phyloP scores from a whole-genome alignment of 2,113 vertebrate genomes.

The Cepphus grylle region DNA sequence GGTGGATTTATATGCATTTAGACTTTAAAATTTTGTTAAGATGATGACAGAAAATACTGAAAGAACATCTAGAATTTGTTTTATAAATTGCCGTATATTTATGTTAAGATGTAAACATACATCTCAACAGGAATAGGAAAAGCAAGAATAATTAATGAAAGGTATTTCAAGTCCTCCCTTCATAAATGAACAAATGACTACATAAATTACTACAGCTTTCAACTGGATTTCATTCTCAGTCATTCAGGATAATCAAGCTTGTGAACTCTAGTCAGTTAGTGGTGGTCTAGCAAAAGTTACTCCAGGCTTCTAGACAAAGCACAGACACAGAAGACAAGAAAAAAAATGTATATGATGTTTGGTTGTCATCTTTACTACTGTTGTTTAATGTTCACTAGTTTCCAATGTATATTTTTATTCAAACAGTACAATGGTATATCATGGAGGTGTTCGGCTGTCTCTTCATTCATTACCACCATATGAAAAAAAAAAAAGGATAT shows the following conservation, averaged over 20 bases:
- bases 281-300: neutral
- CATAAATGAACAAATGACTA: neutral
- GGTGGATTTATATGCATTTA: neutral
- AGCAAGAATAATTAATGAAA: neutral
- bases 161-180: neutral
- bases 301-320: neutral
- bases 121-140: neutral
- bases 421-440: neutral
- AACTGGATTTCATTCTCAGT: neutral
- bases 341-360: neutral
- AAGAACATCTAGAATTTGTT: neutral
- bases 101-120: neutral
- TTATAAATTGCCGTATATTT: neutral
- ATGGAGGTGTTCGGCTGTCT: rapidly evolving
- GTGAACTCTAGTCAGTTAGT: neutral
- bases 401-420: neutral
- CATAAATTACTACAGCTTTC: neutral
- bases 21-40: conserved; percentile 12
- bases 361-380: neutral
- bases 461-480: neutral
- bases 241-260: neutral
- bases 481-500: neutral
- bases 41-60: neutral
- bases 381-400: neutral
- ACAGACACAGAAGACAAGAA: neutral